phyloP scores from a whole-genome alignment of 37 sponge, comb jelly and placozoan species.

The Spongilla lacustris region DNA sequence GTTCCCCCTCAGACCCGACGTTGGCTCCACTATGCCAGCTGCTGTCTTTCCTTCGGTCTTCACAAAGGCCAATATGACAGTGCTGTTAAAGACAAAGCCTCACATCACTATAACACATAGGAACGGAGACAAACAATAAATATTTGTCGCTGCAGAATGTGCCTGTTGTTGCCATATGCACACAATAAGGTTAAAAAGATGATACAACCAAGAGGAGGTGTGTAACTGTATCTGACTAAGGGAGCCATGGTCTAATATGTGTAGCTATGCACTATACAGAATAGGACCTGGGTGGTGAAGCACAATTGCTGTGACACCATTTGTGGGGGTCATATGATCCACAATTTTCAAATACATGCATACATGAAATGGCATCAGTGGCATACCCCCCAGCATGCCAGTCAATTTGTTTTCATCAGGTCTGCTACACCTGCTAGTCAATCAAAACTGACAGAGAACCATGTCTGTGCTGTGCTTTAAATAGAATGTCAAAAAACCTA shows the following conservation, averaged over 20 bases:
- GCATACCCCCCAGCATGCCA: neutral
- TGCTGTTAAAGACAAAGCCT: constrained; percentile 6
- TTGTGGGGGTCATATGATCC: neutral
- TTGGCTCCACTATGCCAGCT: too few species aligned
- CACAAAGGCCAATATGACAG: constrained; percentile 51
- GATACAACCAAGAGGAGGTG: too few species aligned
- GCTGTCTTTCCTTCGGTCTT: constrained; percentile 54
- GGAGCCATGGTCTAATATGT: too few species aligned
- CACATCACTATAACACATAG: neutral
- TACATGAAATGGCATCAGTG: neutral
- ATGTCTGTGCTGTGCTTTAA: too few species aligned
- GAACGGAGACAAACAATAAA: too few species aligned
- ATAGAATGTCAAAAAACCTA: too few species aligned
- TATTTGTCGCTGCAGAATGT: neutral
- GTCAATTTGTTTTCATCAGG: neutral
- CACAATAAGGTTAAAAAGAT: too few species aligned
- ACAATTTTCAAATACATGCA: neutral
- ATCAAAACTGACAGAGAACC: too few species aligned
- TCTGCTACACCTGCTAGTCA: too few species aligned
- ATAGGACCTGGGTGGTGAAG: neutral
- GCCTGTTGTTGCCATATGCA: too few species aligned
- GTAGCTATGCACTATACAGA: too few species aligned
- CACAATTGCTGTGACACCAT: neutral
- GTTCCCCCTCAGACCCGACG: neutral
- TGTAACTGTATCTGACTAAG: too few species aligned